Percentiles rank a stretch among this genome's conserved stretches.
Conservation (phyloP, 2,113 vertebrate species). For the Numida meleagris region DNA sequence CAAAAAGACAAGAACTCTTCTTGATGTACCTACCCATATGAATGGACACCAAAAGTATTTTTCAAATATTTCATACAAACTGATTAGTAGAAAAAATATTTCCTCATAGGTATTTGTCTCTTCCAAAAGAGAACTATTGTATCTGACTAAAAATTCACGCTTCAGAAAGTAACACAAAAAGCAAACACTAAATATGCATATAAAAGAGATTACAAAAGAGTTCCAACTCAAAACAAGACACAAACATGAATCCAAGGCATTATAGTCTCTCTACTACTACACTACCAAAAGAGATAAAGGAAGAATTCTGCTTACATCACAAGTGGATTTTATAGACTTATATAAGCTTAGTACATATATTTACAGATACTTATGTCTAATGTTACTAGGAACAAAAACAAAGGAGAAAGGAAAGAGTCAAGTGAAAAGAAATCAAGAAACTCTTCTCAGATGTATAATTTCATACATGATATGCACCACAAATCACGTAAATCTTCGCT, state of each 20-base stretch:
- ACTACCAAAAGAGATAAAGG: background rate
- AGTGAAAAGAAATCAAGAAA: background rate
- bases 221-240: background rate
- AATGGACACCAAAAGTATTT: background rate
- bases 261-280: background rate
- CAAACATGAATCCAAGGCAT: background rate
- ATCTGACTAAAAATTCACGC: background rate
- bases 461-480: background rate
- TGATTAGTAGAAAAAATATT: background rate
- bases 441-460: background rate
- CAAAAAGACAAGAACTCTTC: background rate
- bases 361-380: background rate
- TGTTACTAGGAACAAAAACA: background rate
- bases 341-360: background rate
- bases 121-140: background rate
- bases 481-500: background rate
- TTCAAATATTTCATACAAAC: background rate
- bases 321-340: background rate
- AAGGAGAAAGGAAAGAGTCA: background rate
- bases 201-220: background rate
- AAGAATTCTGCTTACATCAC: background rate
- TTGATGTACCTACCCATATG: background rate
- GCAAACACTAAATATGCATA: background rate
- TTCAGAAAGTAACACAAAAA: background rate
- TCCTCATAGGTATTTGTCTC: background rate